Evolutionary conservation across 2,113 vertebrate genomes (phyloP), one percentile per base, ranked within the genome.

Genomic region (Pycnonotus jocosus): DNA sequence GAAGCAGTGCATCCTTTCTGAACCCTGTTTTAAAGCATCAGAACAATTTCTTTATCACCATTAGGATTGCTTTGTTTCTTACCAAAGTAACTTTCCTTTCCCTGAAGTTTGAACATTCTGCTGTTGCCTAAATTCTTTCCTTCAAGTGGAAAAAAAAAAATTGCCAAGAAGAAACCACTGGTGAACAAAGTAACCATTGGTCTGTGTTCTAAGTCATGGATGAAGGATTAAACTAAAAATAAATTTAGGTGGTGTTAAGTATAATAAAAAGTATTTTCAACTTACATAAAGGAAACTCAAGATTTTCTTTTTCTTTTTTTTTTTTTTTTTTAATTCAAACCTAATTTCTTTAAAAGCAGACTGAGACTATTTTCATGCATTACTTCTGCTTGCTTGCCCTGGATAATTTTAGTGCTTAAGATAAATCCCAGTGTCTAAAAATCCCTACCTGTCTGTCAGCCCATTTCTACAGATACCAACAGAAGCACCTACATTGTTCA

Each of bases 371-470:
- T 96, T 84, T 94, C 68, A 2, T 81, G 68, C 56, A 81, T 94
- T 96, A 94, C 82, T 95, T 94, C 92, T 93, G 90, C 88, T 93
- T 40, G 76, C 61, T 93, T 96, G 85, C 90, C 60, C 78, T 9
- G 0, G 86, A 42, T 95, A 94, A 96, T 96, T 95, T 94, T 92
- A 80, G 88, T 96, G 79, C 82, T 95, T 94, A 90, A 79, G 88
- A 82, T 83, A 95, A 95, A 96, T 92, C 76, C 93, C 20, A 20
- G 68, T 56, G 38, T 95, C 50, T 86, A 77, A 77, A 68, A 77
- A 77, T 77, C 9, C 62, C 72, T 74, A 95, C 87, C 82, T 94
- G 93, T 66, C 95, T 95, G 81, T 95, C 95, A 94, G 42, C 72
- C 69, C 44, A 17, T 79, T 95, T 92, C 92, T 79, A 12, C 76